These are phyloP conservation scores for Probaryconus sp. DNA, from an alignment of 1,140 invertebrate genomes.

Conservation along the genomic window DNA sequence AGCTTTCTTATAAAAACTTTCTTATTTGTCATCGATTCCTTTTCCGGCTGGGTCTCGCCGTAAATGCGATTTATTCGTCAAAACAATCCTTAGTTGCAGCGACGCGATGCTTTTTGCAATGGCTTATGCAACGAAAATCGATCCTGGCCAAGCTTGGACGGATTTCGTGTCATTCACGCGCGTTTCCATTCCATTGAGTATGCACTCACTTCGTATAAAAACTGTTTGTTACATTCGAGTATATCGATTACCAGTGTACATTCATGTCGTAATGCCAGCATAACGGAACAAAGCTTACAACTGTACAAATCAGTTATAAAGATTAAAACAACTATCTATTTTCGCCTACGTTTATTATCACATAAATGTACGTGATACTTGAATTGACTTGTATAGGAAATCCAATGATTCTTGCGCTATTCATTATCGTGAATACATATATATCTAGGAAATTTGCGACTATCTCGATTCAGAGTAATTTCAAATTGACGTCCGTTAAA, in stretches of 20 bases:
- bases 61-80: slow-evolving; percentile 47
- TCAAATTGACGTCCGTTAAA: no score
- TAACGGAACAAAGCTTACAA: slow-evolving; percentile 45
- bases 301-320: slow-evolving; percentile 55
- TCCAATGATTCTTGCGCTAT: no score
- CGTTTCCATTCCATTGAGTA: slow-evolving; percentile 61
- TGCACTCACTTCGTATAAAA: slow-evolving; percentile 57
- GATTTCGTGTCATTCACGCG: slow-evolving; percentile 58
- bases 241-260: slow-evolving; percentile 54
- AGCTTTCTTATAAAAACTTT: slow-evolving; percentile 21
- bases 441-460: no score
- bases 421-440: no score
- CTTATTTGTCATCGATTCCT: slow-evolving; percentile 37
- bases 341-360: no score
- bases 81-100: slow-evolving; percentile 46
- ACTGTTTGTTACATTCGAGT: slow-evolving; percentile 59
- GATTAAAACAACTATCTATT: no score
- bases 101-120: slow-evolving; percentile 35
- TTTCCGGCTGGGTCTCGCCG: slow-evolving; percentile 17
- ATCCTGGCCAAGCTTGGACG: slow-evolving; percentile 48
- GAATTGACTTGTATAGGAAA: no score
- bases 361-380: no score
- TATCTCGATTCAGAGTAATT: no score
- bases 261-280: slow-evolving; percentile 37
- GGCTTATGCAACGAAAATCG: slow-evolving; percentile 57